These are phyloP conservation scores for Polia nebulosa DNA, from an alignment of 2,888 invertebrate genomes.

Conservation along the genomic window DNA sequence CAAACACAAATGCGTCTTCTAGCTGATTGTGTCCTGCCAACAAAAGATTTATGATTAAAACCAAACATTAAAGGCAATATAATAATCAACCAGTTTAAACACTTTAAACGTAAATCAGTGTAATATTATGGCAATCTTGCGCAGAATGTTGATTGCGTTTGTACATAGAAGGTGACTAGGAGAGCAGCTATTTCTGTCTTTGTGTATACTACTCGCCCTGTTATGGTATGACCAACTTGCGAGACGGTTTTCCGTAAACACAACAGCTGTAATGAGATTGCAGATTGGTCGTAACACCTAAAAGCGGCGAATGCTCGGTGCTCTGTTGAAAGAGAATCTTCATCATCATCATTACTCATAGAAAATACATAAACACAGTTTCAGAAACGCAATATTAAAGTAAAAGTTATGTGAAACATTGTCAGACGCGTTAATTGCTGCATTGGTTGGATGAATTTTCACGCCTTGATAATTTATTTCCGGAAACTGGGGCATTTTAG, in stretches of 20 bases:
- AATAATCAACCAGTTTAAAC: constrained; percentile 24
- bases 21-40: constrained; percentile 17
- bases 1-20: neutral
- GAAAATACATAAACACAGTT: too few relatives aligned
- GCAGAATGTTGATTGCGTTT: constrained; percentile 64
- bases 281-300: neutral
- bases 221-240: constrained; percentile 46
- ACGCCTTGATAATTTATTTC: too few relatives aligned
- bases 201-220: constrained; percentile 40
- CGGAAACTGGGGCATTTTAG: too few relatives aligned
- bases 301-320: neutral
- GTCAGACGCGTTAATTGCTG: too few relatives aligned
- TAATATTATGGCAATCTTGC: constrained; percentile 49
- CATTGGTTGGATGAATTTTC: too few relatives aligned
- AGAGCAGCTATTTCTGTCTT: constrained; percentile 59
- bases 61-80: constrained; percentile 24
- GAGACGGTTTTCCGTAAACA: constrained; percentile 56
- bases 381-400: too few relatives aligned
- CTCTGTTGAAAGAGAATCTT: neutral
- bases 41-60: constrained; percentile 21
- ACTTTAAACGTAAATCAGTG: constrained; percentile 38
- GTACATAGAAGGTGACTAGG: constrained; percentile 57
- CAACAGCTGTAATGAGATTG: constrained; percentile 14
- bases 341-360: neutral
- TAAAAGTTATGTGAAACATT: too few relatives aligned